These are phyloP conservation scores for Portunus trituberculatus DNA, from an alignment of 1,140 invertebrate genomes.

Conservation along the genomic window DNA sequence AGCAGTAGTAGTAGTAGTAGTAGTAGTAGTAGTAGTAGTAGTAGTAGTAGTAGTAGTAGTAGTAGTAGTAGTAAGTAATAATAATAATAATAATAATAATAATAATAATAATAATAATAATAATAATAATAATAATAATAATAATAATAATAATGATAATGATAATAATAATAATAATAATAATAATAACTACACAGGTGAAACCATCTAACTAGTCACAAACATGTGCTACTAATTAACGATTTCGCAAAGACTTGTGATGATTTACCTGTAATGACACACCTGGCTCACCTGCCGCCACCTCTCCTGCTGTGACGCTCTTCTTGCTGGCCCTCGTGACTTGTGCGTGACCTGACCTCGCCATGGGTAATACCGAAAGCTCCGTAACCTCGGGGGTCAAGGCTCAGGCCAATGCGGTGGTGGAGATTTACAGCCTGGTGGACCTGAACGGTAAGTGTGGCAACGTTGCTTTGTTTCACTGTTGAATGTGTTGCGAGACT, in stretches of 20 bases:
- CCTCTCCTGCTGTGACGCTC: not conserved
- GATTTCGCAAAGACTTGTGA: not conserved
- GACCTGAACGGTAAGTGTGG: constrained; percentile 89
- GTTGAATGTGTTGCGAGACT: too few species aligned
- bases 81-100: too few species aligned
- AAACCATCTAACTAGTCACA: too few species aligned
- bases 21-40: too few species aligned
- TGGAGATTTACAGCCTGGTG: constrained; percentile 90
- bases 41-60: too few species aligned
- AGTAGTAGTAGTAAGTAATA: too few species aligned
- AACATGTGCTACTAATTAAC: not conserved
- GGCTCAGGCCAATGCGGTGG: constrained; percentile 92
- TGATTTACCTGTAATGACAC: not conserved
- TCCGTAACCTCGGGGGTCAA: constrained; percentile 95
- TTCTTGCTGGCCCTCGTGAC: not conserved
- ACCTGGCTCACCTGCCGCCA: not conserved
- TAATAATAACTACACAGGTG: not conserved
- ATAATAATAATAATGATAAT: too few species aligned
- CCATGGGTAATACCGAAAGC: constrained; percentile 95
- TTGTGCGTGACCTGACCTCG: not conserved
- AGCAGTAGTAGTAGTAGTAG: not conserved
- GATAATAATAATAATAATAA: too few species aligned
- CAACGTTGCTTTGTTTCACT: not conserved
- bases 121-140: too few species aligned
- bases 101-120: too few species aligned